Evolutionary conservation across 2,113 vertebrate genomes (phyloP), one percentile per base, ranked within the genome.

Genomic region (Dicerorhinus sumatrensis): DNA sequence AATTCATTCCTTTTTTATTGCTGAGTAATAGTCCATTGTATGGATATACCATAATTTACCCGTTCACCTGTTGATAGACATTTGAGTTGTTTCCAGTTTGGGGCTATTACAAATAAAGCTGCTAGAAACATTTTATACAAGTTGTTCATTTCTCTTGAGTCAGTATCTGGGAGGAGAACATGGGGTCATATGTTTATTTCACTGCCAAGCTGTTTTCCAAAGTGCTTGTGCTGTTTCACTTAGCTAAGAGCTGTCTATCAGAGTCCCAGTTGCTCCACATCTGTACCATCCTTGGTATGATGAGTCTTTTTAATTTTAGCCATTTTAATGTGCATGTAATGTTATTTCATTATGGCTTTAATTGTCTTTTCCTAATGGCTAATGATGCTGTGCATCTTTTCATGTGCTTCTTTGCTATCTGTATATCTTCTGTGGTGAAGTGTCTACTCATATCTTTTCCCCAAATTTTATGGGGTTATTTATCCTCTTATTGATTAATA

Each of bases 11-110:
- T 92, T 80, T 63, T 84, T 84, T 33, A 18, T 76, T 80, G 31
- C 67, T 69, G 6, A 89, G 11, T n/a, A 51, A 18, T 13, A 48
- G 2, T 42, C n/a, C 1, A 27, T 18, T 63, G 14, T 77, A 31
- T 9, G 36, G 48, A 12, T 58, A 25, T 25, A 33, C 39, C 12
- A 27, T 29, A 3, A 17, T 90, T 42, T 62, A 36, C 39, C 20
- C 14, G 10, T 36, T 60, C 67, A 17, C 21, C 75, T 73, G 23
- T 29, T 60, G 36, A 69, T 21, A 21, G 20, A 48, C 20, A 69
- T 89, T 70, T 75, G 65, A 18, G 39, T 89, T 88, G 39, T 94
- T 87, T 75, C 62, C n/a, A 88, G 39, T 20, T 72, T 88, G 81
- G 14, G 36, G 9, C 27, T 70, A 29, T 94, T 89, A 79, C n/a